Evolutionary conservation across 2,888 invertebrate genomes (phyloP), one percentile per base, ranked within the genome.

Genomic region (Dendrolimus houi): DNA sequence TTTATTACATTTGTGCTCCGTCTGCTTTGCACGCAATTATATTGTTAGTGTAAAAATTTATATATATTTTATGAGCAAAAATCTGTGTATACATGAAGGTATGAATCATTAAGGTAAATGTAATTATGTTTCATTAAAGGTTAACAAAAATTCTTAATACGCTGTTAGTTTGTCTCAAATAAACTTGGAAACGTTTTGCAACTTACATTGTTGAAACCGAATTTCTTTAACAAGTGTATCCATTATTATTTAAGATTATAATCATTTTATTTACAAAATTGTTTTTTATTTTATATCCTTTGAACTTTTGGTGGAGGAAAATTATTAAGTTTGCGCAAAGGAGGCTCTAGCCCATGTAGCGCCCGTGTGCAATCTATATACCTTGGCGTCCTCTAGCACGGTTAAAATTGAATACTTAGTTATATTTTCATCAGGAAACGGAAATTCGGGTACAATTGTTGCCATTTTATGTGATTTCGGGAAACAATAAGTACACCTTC

Each of bases 181-280:
- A 47, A 54, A 63, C 9, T 47, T 47, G 47, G 9, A 47, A 47
- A 47, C 9, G 47, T 47, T 47, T 12, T 29, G 29, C 29, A 29
- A 47, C 47, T 10, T 47, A 47, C 9, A 72, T 69, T 73, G 70
- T 68, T 76, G 70, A 78, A 83, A 75, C 78, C 75, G 78, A 79
- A 78, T 80, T 79, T 77, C 66, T 72, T 75, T 79, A 79, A 81
- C 74, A 73, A 62, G 62, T 82, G 79, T 83, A 84, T 81, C 70
- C 75, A 75, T 78, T 80, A 70, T 80, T 62, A 70, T 75, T 79
- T 82, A 81, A 80, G 77, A 85, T 79, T 85, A 85, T 84, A 85
- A 80, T 80, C 79, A 72, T 71, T 72, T 79, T 80, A 83, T 83
- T 82, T 77, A 79, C 70, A 72, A 66, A 42, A 41, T 29, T 56